Conservation (phyloP, 2,113 vertebrate genomes). For the Pituophis catenifer region DNA sequence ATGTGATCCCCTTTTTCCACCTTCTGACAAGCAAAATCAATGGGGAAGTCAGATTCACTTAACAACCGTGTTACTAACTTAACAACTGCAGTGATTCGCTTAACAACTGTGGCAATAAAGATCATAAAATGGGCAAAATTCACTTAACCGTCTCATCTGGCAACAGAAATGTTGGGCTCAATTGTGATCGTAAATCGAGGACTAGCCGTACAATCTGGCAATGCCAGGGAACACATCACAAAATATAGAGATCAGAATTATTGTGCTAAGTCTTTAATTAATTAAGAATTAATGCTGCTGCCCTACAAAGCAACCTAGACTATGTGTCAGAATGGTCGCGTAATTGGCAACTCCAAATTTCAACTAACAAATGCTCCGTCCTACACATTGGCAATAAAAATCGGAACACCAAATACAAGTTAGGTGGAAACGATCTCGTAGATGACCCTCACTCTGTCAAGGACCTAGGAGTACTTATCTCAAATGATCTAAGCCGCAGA, state of each 20-base stretch:
- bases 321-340: too few relatives aligned
- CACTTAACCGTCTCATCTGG: background rate
- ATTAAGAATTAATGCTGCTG: too few relatives aligned
- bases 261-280: background rate
- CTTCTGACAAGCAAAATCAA: background rate
- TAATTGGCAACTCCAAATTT: too few relatives aligned
- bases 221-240: background rate
- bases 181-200: background rate
- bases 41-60: background rate
- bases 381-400: too few relatives aligned
- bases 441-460: too few relatives aligned
- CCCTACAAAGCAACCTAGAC: too few relatives aligned
- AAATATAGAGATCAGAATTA: background rate
- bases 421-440: too few relatives aligned
- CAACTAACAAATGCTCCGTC: too few relatives aligned
- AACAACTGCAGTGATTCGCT: background rate
- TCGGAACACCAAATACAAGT: too few relatives aligned
- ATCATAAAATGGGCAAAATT: background rate
- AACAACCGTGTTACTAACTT: background rate
- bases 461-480: too few relatives aligned
- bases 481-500: too few relatives aligned
- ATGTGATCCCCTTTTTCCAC: background rate
- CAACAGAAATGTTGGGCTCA: background rate
- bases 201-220: background rate
- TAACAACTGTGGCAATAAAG: background rate